Conservation (phyloP, 1,140 invertebrate genomes). For the Cyphomyrmex costatus region DNA sequence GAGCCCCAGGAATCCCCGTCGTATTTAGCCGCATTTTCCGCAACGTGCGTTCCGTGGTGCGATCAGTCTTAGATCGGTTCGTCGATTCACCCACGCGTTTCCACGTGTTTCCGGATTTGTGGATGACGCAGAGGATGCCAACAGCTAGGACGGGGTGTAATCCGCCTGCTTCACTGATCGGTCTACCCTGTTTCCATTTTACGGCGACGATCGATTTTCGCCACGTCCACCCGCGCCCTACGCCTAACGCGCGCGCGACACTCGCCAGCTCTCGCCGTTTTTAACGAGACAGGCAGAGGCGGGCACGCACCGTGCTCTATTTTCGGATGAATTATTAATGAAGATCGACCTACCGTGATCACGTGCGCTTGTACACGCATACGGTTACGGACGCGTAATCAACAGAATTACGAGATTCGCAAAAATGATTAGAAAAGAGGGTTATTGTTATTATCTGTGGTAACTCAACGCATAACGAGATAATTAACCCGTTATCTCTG, state of each 20-base stretch:
- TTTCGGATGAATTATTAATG: slow-evolving; percentile 49
- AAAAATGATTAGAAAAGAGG: background rate
- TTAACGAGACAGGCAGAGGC: slow-evolving; percentile 14
- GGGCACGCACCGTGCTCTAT: slow-evolving; percentile 47
- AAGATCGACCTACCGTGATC: slow-evolving; percentile 23
- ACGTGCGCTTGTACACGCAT: background rate
- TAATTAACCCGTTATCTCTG: background rate
- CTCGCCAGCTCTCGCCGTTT: background rate
- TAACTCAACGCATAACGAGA: background rate
- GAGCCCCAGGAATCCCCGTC: too few relatives aligned
- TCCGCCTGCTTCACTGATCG: background rate
- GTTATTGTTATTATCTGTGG: background rate
- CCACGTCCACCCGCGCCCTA: slow-evolving; percentile 24
- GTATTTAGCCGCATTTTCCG: background rate
- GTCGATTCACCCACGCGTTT: background rate
- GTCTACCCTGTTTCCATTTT: background rate
- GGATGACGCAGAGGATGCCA: background rate
- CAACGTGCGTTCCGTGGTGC: background rate
- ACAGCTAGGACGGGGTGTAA: background rate
- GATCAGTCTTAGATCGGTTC: background rate
- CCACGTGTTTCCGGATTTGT: background rate
- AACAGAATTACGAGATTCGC: background rate
- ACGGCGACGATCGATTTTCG: slow-evolving; percentile 6
- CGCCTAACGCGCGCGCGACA: background rate
- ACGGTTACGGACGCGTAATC: background rate